Evolutionary conservation across 2,113 vertebrate genomes (phyloP).

Genomic region (Leptobrachium leishanense): DNA sequence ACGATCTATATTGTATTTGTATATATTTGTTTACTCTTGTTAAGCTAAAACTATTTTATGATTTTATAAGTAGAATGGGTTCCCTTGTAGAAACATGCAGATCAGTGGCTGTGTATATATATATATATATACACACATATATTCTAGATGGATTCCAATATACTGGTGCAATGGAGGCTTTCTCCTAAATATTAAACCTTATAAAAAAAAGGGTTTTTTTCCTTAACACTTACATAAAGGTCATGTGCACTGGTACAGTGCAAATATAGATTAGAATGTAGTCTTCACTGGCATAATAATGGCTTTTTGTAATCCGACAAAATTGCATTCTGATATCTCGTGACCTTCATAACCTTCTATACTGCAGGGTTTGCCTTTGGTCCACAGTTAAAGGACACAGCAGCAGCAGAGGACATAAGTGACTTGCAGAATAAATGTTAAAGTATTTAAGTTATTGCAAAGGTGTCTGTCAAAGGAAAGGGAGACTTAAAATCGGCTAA

Average conservation of each 20-base stretch:
- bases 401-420: conserved; percentile 66
- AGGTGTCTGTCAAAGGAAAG: conserved; percentile 54
- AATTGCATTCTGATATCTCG: conserved; percentile 69
- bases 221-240: conserved; percentile 91
- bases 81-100: conserved; percentile 41
- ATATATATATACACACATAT: conserved; percentile 70
- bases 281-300: conserved; percentile 81
- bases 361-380: conserved; percentile 72
- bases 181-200: conserved; percentile 79
- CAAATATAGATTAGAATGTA: conserved; percentile 79
- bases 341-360: conserved; percentile 63
- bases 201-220: conserved; percentile 79
- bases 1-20: conserved; percentile 77
- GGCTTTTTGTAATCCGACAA: conserved; percentile 77
- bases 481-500: conserved; percentile 16
- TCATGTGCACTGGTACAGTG: conserved; percentile 94
- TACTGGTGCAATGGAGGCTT: conserved; percentile 63
- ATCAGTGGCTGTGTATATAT: conserved; percentile 50
- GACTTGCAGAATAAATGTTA: conserved; percentile 65
- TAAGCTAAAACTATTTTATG: conserved; percentile 87
- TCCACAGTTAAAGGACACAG: conserved; percentile 74
- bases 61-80: conserved; percentile 90
- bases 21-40: conserved; percentile 78
- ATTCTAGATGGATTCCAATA: conserved; percentile 32
- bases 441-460: conserved; percentile 79